Conservation (phyloP, 1,140 invertebrate genomes). For the Chelonus insularis region DNA sequence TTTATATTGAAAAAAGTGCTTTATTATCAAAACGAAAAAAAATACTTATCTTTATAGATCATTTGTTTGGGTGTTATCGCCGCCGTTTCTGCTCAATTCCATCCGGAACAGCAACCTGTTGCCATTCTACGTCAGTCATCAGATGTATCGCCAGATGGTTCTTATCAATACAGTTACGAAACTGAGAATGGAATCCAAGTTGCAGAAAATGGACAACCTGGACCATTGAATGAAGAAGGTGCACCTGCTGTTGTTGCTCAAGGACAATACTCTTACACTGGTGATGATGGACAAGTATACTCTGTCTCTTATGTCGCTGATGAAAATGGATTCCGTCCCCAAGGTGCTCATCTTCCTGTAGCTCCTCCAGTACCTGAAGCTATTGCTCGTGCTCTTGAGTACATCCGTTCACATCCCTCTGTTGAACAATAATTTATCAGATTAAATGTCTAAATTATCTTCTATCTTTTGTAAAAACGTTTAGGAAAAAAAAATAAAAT, state of each 20-base stretch:
- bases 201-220: slow-evolving; percentile 61
- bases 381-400: slow-evolving; percentile 56
- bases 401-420: slow-evolving; percentile 47
- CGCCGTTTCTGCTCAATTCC: slow-evolving; percentile 31
- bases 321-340: slow-evolving; percentile 63
- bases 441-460: neutral
- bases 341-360: slow-evolving; percentile 61
- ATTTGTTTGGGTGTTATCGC: slow-evolving; percentile 38
- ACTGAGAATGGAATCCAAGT: slow-evolving; percentile 67
- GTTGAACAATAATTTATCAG: neutral
- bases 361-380: slow-evolving; percentile 54
- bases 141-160: slow-evolving; percentile 50
- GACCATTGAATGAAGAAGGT: slow-evolving; percentile 58
- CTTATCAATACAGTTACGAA: slow-evolving; percentile 61
- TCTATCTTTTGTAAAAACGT: no score
- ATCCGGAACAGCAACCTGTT: slow-evolving; percentile 31
- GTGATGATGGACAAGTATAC: slow-evolving; percentile 61
- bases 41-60: slow-evolving; percentile 42
- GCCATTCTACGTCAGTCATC: slow-evolving; percentile 49
- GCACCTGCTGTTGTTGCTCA: slow-evolving; percentile 56
- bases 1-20: no score
- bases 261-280: slow-evolving; percentile 61
- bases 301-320: slow-evolving; percentile 62
- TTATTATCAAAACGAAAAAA: no score
- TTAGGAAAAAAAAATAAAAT: no score